A percentile compares a stretch with the other conserved stretches of the same genome.
Conservation (phyloP, 2,113 vertebrate genomes). For the Sander lucioperca region DNA sequence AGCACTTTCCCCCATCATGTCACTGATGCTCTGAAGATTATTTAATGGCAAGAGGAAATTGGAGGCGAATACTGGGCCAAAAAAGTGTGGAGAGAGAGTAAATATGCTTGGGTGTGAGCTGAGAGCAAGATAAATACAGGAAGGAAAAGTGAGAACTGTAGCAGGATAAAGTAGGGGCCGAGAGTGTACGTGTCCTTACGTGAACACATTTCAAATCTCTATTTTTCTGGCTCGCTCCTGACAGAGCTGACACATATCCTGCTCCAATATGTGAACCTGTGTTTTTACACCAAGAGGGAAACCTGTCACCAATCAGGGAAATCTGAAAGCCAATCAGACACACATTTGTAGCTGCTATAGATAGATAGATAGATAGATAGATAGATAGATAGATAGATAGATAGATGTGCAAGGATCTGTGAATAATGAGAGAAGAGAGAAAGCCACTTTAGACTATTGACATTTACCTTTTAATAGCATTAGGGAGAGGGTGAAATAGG, state of each 20-base stretch:
- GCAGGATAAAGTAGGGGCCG: neutral
- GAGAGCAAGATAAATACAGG: neutral
- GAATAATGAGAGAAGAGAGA: constrained; percentile 18
- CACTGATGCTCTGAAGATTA: constrained; percentile 53
- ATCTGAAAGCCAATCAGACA: neutral
- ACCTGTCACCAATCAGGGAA: too few relatives aligned
- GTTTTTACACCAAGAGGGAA: neutral
- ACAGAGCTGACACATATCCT: neutral
- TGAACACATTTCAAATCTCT: neutral
- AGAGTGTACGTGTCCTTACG: neutral
- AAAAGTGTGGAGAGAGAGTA: neutral
- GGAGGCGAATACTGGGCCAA: neutral
- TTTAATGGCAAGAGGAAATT: constrained; percentile 23
- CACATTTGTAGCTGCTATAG: neutral
- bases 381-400: neutral
- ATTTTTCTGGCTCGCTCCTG: neutral
- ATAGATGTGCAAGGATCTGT: neutral
- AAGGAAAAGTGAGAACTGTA: neutral
- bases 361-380: neutral
- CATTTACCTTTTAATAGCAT: constrained; percentile 64
- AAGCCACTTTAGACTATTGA: constrained; percentile 56
- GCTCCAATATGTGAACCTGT: too few relatives aligned
- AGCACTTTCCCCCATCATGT: neutral
- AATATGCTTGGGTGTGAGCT: neutral
- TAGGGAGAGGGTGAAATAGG: constrained; percentile 30